These are phyloP conservation scores for Chloroclysta siterata DNA, from an alignment of 2,888 invertebrate species.

Conservation along the genomic window DNA sequence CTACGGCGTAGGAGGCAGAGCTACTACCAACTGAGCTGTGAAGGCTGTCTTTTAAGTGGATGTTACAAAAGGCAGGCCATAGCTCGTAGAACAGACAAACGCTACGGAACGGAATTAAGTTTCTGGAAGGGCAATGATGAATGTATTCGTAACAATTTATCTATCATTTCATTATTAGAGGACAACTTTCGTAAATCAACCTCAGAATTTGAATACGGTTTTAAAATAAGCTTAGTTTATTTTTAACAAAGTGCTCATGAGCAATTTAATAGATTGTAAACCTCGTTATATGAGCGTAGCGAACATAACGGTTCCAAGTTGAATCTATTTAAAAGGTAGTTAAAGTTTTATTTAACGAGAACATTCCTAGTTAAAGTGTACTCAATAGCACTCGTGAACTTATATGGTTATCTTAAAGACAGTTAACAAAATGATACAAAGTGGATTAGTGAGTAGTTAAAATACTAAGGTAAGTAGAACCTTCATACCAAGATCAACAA, in stretches of 20 bases:
- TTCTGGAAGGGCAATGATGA: no score
- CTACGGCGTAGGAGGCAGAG: no score
- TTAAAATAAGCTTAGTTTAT: background rate
- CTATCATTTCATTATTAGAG: no score
- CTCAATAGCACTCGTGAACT: slow-evolving; percentile 32
- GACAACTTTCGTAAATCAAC: no score
- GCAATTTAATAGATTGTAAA: slow-evolving; percentile 17
- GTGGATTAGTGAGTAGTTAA: background rate
- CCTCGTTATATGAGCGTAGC: slow-evolving; percentile 10
- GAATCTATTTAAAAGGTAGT: slow-evolving; percentile 25
- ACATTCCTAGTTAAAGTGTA: slow-evolving; percentile 23
- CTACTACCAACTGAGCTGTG: no score
- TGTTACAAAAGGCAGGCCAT: no score
- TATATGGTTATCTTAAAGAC: slow-evolving; percentile 26
- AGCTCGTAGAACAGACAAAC: no score
- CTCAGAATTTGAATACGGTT: no score
- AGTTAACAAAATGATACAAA: slow-evolving; percentile 12
- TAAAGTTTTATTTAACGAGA: slow-evolving; percentile 28
- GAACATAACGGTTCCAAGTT: slow-evolving; percentile 24
- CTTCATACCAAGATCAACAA: background rate
- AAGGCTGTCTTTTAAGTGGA: no score
- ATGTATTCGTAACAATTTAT: no score
- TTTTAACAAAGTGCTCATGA: background rate
- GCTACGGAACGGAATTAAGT: no score
- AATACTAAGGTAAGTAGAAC: no score